Conservation (phyloP, 2,113 vertebrate species). For the Morone saxatilis region DNA sequence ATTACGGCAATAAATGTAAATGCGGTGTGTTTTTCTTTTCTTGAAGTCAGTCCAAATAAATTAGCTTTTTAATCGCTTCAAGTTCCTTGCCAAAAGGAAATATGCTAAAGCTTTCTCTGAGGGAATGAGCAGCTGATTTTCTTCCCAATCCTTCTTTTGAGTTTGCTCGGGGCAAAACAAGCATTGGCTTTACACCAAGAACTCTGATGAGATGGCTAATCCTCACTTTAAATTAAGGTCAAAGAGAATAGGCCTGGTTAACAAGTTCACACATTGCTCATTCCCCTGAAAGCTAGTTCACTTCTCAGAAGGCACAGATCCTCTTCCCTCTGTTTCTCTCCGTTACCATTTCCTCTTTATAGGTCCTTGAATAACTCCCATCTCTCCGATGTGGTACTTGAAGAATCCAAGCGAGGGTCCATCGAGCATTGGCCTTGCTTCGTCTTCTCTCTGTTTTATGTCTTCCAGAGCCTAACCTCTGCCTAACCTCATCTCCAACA, state of each 20-base stretch:
- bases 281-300: constrained; percentile 55
- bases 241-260: constrained; percentile 60
- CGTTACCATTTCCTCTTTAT: constrained; percentile 34
- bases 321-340: constrained; percentile 22
- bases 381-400: constrained; percentile 44
- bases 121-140: constrained; percentile 66
- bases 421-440: constrained; percentile 12
- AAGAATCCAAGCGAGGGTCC: constrained; percentile 40
- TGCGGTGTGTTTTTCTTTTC: constrained; percentile 53
- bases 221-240: constrained; percentile 73
- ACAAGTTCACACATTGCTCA: constrained; percentile 66
- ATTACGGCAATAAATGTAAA: constrained; percentile 48
- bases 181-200: constrained; percentile 70
- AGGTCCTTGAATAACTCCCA: constrained; percentile 42
- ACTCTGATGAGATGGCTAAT: constrained; percentile 73
- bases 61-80: constrained; percentile 72
- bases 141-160: constrained; percentile 66
- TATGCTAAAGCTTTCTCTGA: constrained; percentile 63
- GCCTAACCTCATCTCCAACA: background rate
- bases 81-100: constrained; percentile 71
- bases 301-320: constrained; percentile 36
- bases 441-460: constrained; percentile 11
- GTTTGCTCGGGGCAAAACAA: constrained; percentile 68
- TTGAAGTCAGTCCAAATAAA: constrained; percentile 77
- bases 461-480: constrained; percentile 14